These are phyloP conservation scores for Tyto alba DNA, from an alignment of 2,113 vertebrate species.

Conservation along the genomic window DNA sequence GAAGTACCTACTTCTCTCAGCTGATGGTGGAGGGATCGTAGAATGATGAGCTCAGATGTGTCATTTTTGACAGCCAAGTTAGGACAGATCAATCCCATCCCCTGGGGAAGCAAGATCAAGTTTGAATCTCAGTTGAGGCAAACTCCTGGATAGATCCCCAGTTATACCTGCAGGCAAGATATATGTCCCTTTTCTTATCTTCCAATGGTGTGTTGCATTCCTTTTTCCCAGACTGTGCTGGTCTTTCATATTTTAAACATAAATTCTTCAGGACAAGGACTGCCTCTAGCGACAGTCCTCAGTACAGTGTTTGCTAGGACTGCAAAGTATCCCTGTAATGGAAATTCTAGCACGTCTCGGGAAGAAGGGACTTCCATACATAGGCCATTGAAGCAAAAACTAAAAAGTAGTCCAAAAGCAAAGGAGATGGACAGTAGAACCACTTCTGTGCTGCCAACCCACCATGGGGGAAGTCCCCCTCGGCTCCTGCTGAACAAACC, in stretches of 20 bases:
- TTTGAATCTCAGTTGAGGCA: neutral
- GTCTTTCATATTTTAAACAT: neutral
- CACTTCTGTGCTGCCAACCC: neutral
- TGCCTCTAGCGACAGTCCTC: neutral
- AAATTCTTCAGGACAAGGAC: neutral
- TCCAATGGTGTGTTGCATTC: neutral
- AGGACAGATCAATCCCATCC: neutral
- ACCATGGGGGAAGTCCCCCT: neutral
- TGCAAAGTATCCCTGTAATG: neutral
- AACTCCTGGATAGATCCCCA: neutral
- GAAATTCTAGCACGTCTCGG: neutral
- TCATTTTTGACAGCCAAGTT: neutral
- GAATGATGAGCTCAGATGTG: neutral
- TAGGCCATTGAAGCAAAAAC: neutral
- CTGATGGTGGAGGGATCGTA: neutral
- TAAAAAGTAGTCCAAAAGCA: neutral
- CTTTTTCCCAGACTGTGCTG: neutral
- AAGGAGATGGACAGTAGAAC: neutral
- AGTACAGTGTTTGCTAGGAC: neutral
- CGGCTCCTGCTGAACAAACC: neutral
- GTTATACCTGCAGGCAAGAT: neutral
- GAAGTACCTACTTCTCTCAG: neutral
- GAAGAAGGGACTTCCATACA: neutral
- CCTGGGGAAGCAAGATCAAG: neutral
- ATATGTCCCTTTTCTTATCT: neutral